Conservation (phyloP, 2,113 vertebrate species). For the Galemys pyrenaicus region DNA sequence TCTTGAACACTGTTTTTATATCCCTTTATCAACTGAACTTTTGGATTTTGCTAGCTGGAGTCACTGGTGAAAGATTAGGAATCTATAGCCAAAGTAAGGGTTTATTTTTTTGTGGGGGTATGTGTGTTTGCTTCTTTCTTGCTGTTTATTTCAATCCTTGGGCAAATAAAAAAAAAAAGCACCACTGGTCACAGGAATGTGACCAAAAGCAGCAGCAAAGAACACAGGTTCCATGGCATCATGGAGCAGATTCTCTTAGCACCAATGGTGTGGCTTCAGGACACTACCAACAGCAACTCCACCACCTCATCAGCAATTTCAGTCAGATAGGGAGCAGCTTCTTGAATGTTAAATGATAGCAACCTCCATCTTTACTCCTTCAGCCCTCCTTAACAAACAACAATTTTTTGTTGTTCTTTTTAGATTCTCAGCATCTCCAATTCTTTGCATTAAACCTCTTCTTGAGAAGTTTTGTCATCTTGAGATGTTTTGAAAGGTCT, state of each 20-base stretch:
- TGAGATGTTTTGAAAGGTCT: neutral
- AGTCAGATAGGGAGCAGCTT: neutral
- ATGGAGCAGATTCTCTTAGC: rapidly evolving
- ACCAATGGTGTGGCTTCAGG: neutral
- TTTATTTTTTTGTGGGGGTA: neutral
- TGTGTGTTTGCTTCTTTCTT: neutral
- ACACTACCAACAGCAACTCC: neutral
- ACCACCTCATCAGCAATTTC: neutral
- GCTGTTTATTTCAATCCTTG: neutral
- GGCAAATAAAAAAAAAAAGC: neutral
- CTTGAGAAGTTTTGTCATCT: neutral
- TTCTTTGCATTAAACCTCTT: neutral
- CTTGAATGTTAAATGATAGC: neutral
- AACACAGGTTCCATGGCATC: neutral
- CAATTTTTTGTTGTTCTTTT: neutral
- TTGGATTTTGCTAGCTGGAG: neutral
- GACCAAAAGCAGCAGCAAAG: neutral
- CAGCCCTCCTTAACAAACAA: neutral
- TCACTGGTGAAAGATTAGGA: neutral
- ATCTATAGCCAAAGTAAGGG: neutral
- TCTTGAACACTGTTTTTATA: neutral
- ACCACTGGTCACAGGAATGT: neutral
- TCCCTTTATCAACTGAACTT: neutral
- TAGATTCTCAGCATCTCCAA: neutral
- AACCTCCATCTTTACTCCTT: neutral